A percentile compares a stretch with the other conserved stretches of the same genome.
phyloP scores from a whole-genome alignment of 2,113 vertebrate genomes.

The Brienomyrus longianalis region DNA sequence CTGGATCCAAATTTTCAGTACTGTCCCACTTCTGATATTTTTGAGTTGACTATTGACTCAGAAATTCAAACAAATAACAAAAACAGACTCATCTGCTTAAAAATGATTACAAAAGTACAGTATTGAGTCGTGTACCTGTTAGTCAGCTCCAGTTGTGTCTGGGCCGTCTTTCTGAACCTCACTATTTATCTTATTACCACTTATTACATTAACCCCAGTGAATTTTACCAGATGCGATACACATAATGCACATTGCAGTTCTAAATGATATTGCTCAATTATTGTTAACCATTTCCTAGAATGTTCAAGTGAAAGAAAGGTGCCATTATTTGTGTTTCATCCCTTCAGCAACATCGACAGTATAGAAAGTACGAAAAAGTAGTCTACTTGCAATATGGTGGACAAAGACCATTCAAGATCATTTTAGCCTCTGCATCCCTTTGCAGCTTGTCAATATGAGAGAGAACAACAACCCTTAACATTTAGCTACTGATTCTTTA shows the following conservation, averaged over 20 bases:
- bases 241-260: not conserved
- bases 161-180: not conserved
- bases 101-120: not conserved
- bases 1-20: not conserved
- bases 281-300: constrained; percentile 11
- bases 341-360: constrained; percentile 26
- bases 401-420: constrained; percentile 13
- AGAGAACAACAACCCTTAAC: not conserved
- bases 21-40: not conserved
- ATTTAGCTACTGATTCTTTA: not conserved
- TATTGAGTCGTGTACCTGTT: not conserved
- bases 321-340: not conserved
- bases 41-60: not conserved
- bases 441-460: not conserved
- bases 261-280: constrained; percentile 14
- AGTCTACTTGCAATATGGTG: constrained; percentile 22
- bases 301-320: constrained; percentile 18
- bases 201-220: not conserved
- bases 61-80: not conserved
- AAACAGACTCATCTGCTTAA: not conserved
- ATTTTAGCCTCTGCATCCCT: not conserved
- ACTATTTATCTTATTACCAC: too few relatives aligned
- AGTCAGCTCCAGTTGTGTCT: not conserved
- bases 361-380: constrained; percentile 23
- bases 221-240: not conserved